phyloP scores from a whole-genome alignment of 1,140 invertebrate species.

The Heliothis subflexa region DNA sequence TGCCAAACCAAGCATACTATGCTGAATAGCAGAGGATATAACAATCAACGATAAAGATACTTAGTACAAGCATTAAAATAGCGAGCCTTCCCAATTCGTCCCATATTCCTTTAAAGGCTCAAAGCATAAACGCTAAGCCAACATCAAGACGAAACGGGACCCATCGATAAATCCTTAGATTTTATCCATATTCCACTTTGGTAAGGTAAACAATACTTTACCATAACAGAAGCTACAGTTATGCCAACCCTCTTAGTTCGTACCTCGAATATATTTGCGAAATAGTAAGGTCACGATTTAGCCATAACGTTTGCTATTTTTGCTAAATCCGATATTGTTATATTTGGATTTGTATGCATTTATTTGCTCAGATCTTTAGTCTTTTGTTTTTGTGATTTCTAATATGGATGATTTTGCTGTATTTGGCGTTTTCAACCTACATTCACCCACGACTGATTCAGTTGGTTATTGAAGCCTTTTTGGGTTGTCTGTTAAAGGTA shows the following conservation, averaged over 20 bases:
- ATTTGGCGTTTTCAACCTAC: background rate
- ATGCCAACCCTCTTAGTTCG: slow-evolving; percentile 63
- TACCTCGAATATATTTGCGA: slow-evolving; percentile 56
- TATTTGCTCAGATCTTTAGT: slow-evolving; percentile 1
- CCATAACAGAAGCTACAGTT: slow-evolving; percentile 63
- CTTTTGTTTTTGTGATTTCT: slow-evolving; percentile 3
- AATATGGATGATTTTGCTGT: background rate
- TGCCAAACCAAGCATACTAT: too few relatives aligned
- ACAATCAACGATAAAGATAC: background rate
- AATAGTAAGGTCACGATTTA: slow-evolving; percentile 29
- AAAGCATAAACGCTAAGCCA: background rate
- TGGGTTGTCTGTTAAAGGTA: background rate
- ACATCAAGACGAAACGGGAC: slow-evolving; percentile 27
- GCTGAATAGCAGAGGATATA: too few relatives aligned
- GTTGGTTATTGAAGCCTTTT: slow-evolving; percentile 18
- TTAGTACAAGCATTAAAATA: slow-evolving; percentile 2
- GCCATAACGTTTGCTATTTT: slow-evolving; percentile 31
- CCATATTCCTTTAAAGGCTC: slow-evolving; percentile 15
- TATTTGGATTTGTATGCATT: slow-evolving; percentile 26
- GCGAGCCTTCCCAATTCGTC: slow-evolving; percentile 2
- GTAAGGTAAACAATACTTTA: slow-evolving; percentile 56
- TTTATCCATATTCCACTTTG: slow-evolving; percentile 32
- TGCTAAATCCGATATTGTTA: slow-evolving; percentile 26
- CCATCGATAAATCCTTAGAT: slow-evolving; percentile 36
- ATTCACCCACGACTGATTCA: slow-evolving; percentile 3